Conservation (phyloP, 2,797 vertebrate genomes). For the Cephalopachus bancanus region DNA sequence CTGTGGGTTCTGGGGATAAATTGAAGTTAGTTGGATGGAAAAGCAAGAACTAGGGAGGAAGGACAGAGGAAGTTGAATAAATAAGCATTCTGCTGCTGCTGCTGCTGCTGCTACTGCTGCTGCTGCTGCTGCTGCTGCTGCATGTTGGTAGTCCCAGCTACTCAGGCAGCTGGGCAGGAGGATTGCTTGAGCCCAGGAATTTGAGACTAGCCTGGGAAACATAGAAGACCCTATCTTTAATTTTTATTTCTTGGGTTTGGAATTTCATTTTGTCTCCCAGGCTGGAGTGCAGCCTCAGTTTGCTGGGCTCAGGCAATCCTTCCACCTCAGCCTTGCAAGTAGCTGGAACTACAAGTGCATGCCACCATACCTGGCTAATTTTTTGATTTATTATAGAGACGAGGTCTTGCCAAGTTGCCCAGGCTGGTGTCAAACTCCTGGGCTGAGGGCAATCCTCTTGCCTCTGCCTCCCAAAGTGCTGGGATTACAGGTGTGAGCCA, state of each 20-base stretch:
- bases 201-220: neutral
- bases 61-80: neutral
- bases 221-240: neutral
- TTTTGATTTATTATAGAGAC: too few relatives aligned
- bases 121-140: neutral
- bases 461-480: too few relatives aligned
- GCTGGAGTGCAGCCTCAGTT: too few relatives aligned
- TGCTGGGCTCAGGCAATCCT: too few relatives aligned
- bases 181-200: neutral
- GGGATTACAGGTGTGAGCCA: too few relatives aligned
- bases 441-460: too few relatives aligned
- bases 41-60: neutral
- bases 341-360: too few relatives aligned
- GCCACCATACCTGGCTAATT: too few relatives aligned
- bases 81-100: neutral
- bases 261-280: too few relatives aligned
- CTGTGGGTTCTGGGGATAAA: neutral
- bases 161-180: neutral
- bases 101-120: neutral
- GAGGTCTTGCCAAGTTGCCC: too few relatives aligned
- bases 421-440: too few relatives aligned
- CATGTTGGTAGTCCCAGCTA: neutral
- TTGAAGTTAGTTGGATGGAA: neutral
- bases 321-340: too few relatives aligned
- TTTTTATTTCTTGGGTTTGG: neutral